phyloP scores from a whole-genome alignment of 2,113 vertebrate species.

The Hydropotes inermis region DNA sequence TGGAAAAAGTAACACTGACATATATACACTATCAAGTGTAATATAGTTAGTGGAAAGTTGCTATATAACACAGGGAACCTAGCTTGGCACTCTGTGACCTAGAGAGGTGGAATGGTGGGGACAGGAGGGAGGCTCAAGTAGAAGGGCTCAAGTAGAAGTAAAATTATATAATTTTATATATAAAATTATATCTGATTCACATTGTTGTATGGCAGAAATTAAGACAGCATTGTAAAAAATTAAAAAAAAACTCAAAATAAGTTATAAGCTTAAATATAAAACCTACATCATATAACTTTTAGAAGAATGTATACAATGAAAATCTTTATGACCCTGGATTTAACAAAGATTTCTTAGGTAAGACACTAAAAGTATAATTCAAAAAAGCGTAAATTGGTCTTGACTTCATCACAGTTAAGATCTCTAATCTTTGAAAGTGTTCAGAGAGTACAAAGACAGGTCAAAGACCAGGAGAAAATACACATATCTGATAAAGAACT shows the following conservation, averaged over 20 bases:
- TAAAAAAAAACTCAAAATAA: background rate
- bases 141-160: too few species aligned
- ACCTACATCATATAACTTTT: background rate
- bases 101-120: background rate
- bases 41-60: background rate
- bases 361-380: background rate
- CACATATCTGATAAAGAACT: background rate
- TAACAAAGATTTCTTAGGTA: constrained; percentile 1
- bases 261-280: background rate
- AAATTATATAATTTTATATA: too few species aligned
- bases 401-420: background rate
- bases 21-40: background rate
- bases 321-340: background rate
- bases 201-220: background rate
- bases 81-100: background rate
- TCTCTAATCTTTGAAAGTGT: background rate
- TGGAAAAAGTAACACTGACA: background rate
- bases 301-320: background rate
- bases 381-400: background rate
- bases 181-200: background rate
- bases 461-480: background rate
- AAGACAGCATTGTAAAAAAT: background rate
- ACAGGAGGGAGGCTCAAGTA: background rate
- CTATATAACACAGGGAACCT: background rate
- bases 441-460: background rate